Conservation (phyloP, 2,888 invertebrate genomes). For the Sesamia inferens region DNA sequence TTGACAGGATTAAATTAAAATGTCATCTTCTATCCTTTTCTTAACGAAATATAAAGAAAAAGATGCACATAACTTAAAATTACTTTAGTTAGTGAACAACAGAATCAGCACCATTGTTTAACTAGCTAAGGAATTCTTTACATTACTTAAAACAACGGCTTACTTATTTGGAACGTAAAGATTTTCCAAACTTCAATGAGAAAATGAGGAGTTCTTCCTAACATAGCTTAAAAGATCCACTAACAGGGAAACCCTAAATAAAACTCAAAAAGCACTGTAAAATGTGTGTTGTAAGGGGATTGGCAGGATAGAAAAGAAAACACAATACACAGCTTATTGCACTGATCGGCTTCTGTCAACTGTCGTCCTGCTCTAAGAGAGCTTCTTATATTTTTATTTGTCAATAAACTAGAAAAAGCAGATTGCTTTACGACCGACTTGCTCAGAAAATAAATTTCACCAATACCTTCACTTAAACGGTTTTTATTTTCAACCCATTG, state of each 20-base stretch:
- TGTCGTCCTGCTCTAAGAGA: not conserved
- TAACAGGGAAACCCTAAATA: not conserved
- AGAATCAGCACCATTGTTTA: too few species aligned
- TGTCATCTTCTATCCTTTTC: too few species aligned
- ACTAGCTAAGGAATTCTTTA: not conserved
- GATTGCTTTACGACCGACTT: constrained; percentile 15
- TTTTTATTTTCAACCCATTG: constrained; percentile 2
- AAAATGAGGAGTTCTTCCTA: not conserved
- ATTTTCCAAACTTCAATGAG: constrained; percentile 16
- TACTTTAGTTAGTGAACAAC: too few species aligned
- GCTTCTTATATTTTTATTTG: constrained; percentile 19
- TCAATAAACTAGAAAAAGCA: constrained; percentile 14
- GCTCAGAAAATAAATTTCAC: constrained; percentile 26
- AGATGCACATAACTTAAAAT: too few species aligned
- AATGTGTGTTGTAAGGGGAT: not conserved
- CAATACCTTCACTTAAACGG: not conserved
- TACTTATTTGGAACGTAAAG: not conserved
- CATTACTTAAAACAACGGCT: not conserved
- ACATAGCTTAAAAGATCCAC: not conserved
- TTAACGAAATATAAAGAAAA: too few species aligned
- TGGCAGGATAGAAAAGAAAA: not conserved
- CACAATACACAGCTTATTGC: constrained; percentile 25
- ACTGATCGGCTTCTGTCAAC: constrained; percentile 2
- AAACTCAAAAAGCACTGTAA: not conserved
- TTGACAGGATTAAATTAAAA: too few species aligned